phyloP scores from a whole-genome alignment of 2,113 vertebrate species.

The Rhabdornis inornatus region DNA sequence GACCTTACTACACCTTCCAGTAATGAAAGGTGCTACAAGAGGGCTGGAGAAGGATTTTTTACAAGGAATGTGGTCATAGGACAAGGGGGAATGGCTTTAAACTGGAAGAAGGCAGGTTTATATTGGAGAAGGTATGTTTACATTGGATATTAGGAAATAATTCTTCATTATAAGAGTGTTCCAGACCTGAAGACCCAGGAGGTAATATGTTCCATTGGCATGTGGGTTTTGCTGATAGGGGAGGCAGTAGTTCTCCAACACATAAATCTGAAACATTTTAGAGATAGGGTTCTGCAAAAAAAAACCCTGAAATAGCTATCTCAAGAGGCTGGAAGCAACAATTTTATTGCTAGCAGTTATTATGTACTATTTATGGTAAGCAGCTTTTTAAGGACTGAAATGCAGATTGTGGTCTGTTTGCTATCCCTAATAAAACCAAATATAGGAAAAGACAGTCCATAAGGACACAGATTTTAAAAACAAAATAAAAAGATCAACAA shows the following conservation, averaged over 20 bases:
- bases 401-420: background rate
- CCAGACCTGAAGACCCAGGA: background rate
- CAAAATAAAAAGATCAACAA: background rate
- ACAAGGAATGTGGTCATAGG: background rate
- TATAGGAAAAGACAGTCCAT: background rate
- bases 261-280: background rate
- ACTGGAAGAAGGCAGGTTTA: background rate
- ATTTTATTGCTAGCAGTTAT: background rate
- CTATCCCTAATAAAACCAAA: background rate
- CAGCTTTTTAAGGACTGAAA: background rate
- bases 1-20: background rate
- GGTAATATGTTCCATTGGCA: background rate
- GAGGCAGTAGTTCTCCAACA: background rate
- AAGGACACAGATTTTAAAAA: background rate
- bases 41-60: background rate
- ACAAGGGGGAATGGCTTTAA: background rate
- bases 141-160: background rate
- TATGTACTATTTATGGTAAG: background rate
- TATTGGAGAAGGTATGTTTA: background rate
- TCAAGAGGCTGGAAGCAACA: background rate
- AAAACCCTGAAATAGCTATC: background rate
- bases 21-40: background rate
- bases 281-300: background rate
- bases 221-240: background rate
- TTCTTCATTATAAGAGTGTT: background rate